Percentiles rank a stretch among this genome's conserved stretches.
These are phyloP conservation scores for Syncerus caffer DNA, from an alignment of 2,797 vertebrate genomes.

Conservation along the genomic window DNA sequence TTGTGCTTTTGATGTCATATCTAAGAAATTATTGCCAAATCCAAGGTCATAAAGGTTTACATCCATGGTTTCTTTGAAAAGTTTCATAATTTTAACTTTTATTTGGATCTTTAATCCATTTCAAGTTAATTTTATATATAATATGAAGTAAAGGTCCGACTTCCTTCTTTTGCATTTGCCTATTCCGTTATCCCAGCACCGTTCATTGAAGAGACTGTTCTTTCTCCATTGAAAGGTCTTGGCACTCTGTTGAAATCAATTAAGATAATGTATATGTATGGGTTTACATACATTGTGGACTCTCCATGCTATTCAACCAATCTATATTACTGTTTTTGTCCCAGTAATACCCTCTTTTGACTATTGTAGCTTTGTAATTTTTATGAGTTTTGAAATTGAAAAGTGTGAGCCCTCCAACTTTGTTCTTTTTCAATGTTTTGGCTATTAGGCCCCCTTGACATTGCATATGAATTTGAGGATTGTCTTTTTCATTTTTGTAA, in stretches of 20 bases:
- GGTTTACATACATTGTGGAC: background rate
- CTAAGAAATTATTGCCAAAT: background rate
- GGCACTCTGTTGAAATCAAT: background rate
- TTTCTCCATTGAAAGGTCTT: background rate
- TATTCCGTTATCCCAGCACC: background rate
- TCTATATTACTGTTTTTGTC: background rate
- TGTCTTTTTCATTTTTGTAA: background rate
- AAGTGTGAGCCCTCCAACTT: background rate
- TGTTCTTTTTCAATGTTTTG: background rate
- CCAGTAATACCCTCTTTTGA: background rate
- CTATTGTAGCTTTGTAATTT: background rate
- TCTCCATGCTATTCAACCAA: background rate
- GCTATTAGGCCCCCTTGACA: background rate
- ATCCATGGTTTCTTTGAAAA: background rate
- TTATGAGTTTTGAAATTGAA: background rate
- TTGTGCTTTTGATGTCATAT: background rate
- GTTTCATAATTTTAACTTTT: background rate
- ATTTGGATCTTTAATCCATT: background rate
- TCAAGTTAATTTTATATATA: background rate
- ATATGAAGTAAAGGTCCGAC: background rate
- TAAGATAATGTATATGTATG: background rate
- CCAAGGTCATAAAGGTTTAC: background rate
- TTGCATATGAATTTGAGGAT: background rate
- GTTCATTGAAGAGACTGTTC: background rate
- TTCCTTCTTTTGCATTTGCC: background rate